phyloP scores from a whole-genome alignment of 2,113 vertebrate genomes.

The Caloenas nicobarica region DNA sequence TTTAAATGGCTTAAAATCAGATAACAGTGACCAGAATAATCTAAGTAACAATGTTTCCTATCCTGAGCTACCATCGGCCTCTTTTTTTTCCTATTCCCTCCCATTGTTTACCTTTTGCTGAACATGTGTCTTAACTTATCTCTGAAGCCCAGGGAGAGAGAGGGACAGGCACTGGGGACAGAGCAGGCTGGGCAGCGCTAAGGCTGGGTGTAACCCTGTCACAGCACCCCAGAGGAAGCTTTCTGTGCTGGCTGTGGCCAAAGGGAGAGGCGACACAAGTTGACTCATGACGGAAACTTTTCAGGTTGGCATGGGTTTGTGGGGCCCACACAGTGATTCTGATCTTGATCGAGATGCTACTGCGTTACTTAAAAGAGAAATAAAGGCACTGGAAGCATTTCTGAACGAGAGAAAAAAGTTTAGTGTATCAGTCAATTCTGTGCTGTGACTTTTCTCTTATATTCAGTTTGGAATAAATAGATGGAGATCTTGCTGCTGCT shows the following conservation, averaged over 20 bases:
- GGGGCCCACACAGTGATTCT: not conserved
- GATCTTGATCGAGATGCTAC: not conserved
- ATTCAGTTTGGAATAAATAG: slow-evolving; percentile 14
- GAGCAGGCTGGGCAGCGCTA: not conserved
- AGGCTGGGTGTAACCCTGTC: not conserved
- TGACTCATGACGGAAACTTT: not conserved
- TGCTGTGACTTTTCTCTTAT: not conserved
- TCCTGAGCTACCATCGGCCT: not conserved
- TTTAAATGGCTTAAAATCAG: slow-evolving; percentile 22
- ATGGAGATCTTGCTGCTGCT: slow-evolving; percentile 6
- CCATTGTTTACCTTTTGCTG: slow-evolving; percentile 16
- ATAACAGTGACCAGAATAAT: not conserved
- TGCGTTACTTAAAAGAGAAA: not conserved
- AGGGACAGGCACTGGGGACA: not conserved
- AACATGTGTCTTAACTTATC: not conserved
- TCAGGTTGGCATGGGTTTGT: not conserved
- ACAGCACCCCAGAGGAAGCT: not conserved
- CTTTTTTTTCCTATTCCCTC: not conserved
- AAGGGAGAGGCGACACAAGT: not conserved
- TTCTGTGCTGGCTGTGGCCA: not conserved
- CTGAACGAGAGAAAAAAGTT: not conserved
- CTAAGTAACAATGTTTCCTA: not conserved
- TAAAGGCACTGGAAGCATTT: not conserved
- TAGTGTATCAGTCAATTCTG: not conserved
- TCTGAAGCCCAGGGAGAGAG: not conserved